Conservation (phyloP, 2,113 vertebrate genomes). For the Mystacornis crossleyi region DNA sequence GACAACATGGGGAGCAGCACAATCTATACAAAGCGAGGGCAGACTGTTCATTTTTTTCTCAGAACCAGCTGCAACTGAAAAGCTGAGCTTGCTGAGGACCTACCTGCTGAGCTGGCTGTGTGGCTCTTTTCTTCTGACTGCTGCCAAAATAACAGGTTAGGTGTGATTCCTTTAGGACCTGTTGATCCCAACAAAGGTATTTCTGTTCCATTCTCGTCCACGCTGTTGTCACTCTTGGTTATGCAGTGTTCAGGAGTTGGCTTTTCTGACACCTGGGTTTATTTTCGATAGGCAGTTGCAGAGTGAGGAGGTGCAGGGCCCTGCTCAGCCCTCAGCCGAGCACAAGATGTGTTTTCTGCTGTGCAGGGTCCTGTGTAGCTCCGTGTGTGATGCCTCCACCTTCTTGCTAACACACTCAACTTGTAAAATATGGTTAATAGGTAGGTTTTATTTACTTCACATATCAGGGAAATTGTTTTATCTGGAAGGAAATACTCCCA, state of each 20-base stretch:
- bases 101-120: background rate
- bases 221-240: background rate
- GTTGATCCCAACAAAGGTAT: background rate
- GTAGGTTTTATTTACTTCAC: conserved; percentile 45
- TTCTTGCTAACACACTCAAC: background rate
- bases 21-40: background rate
- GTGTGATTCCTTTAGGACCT: conserved; percentile 26
- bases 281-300: background rate
- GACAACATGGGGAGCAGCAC: background rate
- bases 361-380: background rate
- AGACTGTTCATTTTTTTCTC: background rate
- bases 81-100: background rate
- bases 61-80: background rate
- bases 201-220: background rate
- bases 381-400: background rate
- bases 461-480: conserved; percentile 26
- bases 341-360: background rate
- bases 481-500: conserved; percentile 23
- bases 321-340: background rate
- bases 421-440: conserved; percentile 23
- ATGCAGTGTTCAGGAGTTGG: background rate
- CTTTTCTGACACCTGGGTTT: background rate
- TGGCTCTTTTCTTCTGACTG: background rate
- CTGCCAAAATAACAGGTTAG: background rate
- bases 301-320: background rate